Conservation (phyloP, 2,113 vertebrate genomes). For the Delphinus delphis region DNA sequence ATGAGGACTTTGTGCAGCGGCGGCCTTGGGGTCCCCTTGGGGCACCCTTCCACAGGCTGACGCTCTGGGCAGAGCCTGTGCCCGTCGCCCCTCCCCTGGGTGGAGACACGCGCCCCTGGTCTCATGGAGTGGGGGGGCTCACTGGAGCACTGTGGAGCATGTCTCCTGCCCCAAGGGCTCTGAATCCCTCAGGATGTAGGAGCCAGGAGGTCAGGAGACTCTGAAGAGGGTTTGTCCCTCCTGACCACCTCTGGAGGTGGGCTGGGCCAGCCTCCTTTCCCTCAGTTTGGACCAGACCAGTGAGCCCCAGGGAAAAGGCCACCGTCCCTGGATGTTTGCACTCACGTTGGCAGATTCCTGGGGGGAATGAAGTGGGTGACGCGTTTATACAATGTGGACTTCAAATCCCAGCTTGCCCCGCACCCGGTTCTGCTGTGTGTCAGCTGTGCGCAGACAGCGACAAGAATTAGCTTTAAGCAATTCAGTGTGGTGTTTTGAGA, state of each 20-base stretch:
- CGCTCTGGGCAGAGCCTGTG: neutral
- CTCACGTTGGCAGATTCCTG: neutral
- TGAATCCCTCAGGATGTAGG: neutral
- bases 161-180: neutral
- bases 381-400: accelerated
- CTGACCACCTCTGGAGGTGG: neutral
- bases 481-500: neutral
- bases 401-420: neutral
- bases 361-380: neutral
- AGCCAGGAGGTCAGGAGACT: neutral
- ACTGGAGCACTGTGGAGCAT: accelerated
- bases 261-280: neutral
- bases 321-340: neutral
- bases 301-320: neutral
- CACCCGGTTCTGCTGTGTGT: accelerated
- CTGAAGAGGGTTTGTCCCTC: neutral
- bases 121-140: neutral
- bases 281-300: no score
- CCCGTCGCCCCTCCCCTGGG: neutral
- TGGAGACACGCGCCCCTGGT: neutral
- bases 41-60: no score
- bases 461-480: no score
- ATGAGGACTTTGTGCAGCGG: neutral
- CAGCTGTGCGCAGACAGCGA: accelerated
- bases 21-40: neutral